A percentile compares a stretch with the other conserved stretches of the same genome.
These are phyloP conservation scores for Miltochrista miniata DNA, from an alignment of 2,888 invertebrate genomes.

Conservation along the genomic window DNA sequence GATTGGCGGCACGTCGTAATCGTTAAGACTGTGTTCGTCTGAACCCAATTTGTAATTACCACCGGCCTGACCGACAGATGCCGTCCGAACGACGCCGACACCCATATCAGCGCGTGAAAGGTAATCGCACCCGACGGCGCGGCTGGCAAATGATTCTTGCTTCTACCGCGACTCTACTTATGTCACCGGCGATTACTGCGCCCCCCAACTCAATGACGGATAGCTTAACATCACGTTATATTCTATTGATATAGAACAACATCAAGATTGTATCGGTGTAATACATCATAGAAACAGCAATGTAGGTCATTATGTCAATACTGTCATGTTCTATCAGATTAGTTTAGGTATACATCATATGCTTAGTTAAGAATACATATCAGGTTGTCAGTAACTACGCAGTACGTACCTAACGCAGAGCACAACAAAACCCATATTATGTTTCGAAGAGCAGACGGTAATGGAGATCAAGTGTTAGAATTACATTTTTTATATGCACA, in stretches of 20 bases:
- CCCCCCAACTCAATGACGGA: conserved; percentile 57
- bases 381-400: not conserved
- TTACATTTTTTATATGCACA: too few species aligned
- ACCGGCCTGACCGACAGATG: conserved; percentile 38
- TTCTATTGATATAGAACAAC: conserved; percentile 32
- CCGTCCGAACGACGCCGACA: conserved; percentile 27
- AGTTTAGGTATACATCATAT: conserved; percentile 7
- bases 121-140: conserved; percentile 71
- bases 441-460: too few species aligned
- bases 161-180: conserved; percentile 64
- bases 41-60: conserved; percentile 62
- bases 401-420: too few species aligned
- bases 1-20: conserved; percentile 39
- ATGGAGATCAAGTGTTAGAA: too few species aligned
- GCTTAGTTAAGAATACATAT: not conserved
- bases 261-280: conserved; percentile 33
- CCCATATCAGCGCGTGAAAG: conserved; percentile 65
- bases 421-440: too few species aligned
- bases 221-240: conserved; percentile 44
- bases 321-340: conserved; percentile 26
- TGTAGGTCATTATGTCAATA: conserved; percentile 30
- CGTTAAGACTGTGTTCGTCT: conserved; percentile 50
- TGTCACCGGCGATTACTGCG: conserved; percentile 71
- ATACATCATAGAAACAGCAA: conserved; percentile 29
- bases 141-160: conserved; percentile 77